Base-by-base conservation (phyloP, 2,113 vertebrate genomes). In the Toxostoma redivivum region DNA sequence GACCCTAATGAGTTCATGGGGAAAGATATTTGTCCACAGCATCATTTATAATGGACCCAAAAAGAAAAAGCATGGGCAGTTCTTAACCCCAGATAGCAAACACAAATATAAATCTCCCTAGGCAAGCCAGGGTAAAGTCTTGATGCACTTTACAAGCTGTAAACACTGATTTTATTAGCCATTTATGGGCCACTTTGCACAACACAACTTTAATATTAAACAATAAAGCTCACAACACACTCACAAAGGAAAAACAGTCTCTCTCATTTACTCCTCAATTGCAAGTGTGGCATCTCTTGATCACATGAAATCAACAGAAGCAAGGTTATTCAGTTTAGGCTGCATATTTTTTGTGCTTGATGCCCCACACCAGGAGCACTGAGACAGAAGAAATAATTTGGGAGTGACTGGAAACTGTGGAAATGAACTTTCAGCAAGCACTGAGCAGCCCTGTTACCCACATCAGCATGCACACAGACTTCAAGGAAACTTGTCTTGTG, bases 101-200 rank as follows among this genome's bases (percentile, higher is more conserved):
- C 82, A 81, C 33, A 35, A 82, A 79, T 72, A 97, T 97, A 97
- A 95, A 94, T 97, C 95, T 97, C 95, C 78, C 86, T 47, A 92
- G 89, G 97, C 95, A 97, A 97, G 95, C n/a, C 60, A 37, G 44
- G 54, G 72, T 85, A 86, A 96, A 97, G 92, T 80, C 91, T 62
- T 92, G 97, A 98, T 97, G 93, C 92, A 94, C 97, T 98, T 98
- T 97, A 98, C 97, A 98, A 97, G 97, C 97, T 95, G 97, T 98
- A 97, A 98, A 98, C 50, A 53, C 92, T 88, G 82, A 91, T 98
- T 98, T 98, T 98, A 98, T 98, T 98, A 97, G 98, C 94, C 96
- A 97, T 98, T 98, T 98, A 98, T 95, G 94, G 97, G 97, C 94
- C 96, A 96, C 96, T 98, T 98, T 94, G 96, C 98, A 97, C 95